Evolutionary conservation across 1,140 invertebrate species (phyloP), one percentile per base, ranked within the genome.

Genomic region (Zeugodacus cucurbitae): DNA sequence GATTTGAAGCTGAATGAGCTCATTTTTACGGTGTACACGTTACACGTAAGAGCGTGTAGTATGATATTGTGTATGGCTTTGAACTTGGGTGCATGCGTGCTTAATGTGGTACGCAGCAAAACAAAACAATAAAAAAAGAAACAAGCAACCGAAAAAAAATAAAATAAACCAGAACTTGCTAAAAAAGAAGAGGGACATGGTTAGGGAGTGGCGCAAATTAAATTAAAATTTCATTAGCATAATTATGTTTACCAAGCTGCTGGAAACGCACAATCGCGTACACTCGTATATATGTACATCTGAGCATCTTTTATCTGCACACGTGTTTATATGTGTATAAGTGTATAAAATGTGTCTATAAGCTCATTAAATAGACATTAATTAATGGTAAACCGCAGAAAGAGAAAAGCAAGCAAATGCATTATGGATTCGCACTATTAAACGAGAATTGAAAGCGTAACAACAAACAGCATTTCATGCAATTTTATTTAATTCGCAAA

Each of bases 201-300:
- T 48, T 48, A 48, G 41, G 74, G 74, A 82, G 74, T 82, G 74
- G 74, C 74, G 41, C 22, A 48, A 82, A 82, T 82, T 82, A 82
- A 82, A 82, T 82, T 82, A 44, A 82, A 82, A 82, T 82, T 54
- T 48, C 74, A 44, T 82, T 82, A 82, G 74, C 41, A 82, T 48
- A 82, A 82, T 82, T 29, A 29, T 48, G 74, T 82, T 82, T 44
- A 22, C n/a, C 11, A 20, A 29, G 74, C 74, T 82, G 37, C 74
- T 82, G 74, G 37, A 82, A 11, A 20, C 74, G 41, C 74, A 48
- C n/a, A 48, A 70, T 26, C 22, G n/a, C 41, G 6, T 4, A 82
- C 3, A 37, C n/a, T 48, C 10, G 26, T 29, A 82, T 14, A 26
- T 34, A 44, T 5, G 2, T 34, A 22, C 8, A n/a, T 17, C n/a